Percentiles rank a stretch among this genome's conserved stretches.
Conservation (phyloP, 2,888 invertebrate genomes). For the Drosophila mercatorum region DNA sequence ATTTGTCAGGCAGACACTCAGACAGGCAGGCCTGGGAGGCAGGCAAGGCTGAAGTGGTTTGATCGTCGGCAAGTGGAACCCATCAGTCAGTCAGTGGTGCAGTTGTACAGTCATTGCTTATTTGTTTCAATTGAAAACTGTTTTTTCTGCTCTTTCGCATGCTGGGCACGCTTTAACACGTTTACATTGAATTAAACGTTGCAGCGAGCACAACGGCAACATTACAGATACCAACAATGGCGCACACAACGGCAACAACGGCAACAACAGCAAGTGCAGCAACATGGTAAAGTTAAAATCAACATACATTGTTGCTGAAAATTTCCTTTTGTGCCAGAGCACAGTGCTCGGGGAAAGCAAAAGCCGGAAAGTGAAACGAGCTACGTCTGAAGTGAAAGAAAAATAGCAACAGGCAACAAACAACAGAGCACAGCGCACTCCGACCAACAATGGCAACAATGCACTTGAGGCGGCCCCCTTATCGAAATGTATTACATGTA, state of each 20-base stretch:
- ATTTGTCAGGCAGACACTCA: constrained; percentile 2
- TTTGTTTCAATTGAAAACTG: constrained; percentile 66
- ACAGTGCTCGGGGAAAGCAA: constrained; percentile 33
- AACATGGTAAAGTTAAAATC: constrained; percentile 66
- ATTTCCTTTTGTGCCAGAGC: constrained; percentile 48
- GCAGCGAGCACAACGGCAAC: constrained; percentile 51
- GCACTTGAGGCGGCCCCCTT: constrained; percentile 64
- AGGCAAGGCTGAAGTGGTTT: constrained; percentile 1
- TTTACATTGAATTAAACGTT: constrained; percentile 78
- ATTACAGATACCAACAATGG: constrained; percentile 59
- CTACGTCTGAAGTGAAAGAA: constrained; percentile 72
- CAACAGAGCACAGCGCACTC: constrained; percentile 1
- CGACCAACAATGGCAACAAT: constrained; percentile 70
- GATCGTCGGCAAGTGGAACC: constrained; percentile 3
- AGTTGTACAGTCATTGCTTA: constrained; percentile 38
- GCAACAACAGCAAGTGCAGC: constrained; percentile 38
- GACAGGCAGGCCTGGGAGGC: not conserved
- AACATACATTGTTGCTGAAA: constrained; percentile 74
- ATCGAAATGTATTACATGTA: constrained; percentile 46
- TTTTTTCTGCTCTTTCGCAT: constrained; percentile 49
- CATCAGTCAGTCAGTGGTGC: constrained; percentile 45
- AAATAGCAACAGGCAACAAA: constrained; percentile 57
- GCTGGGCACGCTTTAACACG: constrained; percentile 72
- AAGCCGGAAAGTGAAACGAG: constrained; percentile 78
- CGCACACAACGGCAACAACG: constrained; percentile 38